Conservation (phyloP, 2,888 invertebrate genomes). For the Aplocera efformata region DNA sequence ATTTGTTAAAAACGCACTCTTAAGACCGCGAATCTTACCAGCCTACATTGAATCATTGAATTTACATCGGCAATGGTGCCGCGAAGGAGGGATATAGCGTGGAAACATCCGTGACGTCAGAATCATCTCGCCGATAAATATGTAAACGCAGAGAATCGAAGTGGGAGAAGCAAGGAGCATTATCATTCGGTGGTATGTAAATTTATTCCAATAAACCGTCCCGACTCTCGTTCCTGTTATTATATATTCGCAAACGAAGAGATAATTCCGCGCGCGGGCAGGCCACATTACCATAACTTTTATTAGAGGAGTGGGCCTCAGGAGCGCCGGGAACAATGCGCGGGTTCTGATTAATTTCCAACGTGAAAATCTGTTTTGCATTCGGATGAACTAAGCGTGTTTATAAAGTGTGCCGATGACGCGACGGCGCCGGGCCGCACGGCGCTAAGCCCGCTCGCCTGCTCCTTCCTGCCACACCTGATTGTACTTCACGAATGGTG, state of each 20-base stretch:
- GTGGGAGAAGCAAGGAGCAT: conserved; percentile 53
- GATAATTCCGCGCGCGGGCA: conserved; percentile 74
- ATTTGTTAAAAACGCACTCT: too few species aligned
- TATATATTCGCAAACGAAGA: conserved; percentile 79
- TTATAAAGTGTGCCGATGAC: conserved; percentile 43
- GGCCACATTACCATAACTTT: conserved; percentile 76
- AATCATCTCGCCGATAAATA: conserved; percentile 71
- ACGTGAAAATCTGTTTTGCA: conserved; percentile 72
- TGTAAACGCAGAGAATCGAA: conserved; percentile 73
- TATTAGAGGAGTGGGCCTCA: conserved; percentile 72
- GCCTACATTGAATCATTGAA: conserved; percentile 33
- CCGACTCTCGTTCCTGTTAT: conserved; percentile 67
- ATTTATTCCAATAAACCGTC: conserved; percentile 79
- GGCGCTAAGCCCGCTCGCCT: conserved; percentile 1
- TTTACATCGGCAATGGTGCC: conserved; percentile 34
- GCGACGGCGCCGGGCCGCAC: conserved; percentile 16
- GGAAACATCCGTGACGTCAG: conserved; percentile 36
- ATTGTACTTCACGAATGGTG: conserved; percentile 1
- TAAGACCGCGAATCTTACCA: too few species aligned
- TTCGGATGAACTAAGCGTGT: conserved; percentile 56
- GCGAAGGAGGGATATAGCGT: conserved; percentile 10
- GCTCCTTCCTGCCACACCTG: conserved; percentile 3
- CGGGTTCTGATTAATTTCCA: conserved; percentile 69
- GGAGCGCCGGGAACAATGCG: conserved; percentile 68
- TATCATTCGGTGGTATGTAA: conserved; percentile 74